phyloP scores from a whole-genome alignment of 1,140 invertebrate species.

The Idris sp. region DNA sequence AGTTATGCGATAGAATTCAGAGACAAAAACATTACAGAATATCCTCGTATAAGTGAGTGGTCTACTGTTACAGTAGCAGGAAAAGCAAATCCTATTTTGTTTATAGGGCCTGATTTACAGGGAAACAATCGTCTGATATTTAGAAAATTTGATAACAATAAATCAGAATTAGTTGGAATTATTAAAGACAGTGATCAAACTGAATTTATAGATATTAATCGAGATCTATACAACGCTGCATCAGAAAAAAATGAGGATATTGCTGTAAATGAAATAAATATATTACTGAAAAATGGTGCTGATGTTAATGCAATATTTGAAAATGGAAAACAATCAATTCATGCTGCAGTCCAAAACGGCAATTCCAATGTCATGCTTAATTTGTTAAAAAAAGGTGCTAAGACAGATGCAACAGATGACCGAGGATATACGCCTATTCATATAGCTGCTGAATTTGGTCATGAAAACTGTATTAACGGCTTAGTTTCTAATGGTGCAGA shows the following conservation, averaged over 20 bases:
- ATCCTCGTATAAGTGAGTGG: not conserved
- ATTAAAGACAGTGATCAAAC: not conserved
- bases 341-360: not conserved
- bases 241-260: too few relatives aligned
- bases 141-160: slow-evolving; percentile 1
- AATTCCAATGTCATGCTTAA: not conserved
- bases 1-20: slow-evolving; percentile 1
- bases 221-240: slow-evolving; percentile 3
- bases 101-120: not conserved
- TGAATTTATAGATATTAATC: slow-evolving; percentile 1
- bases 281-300: not conserved
- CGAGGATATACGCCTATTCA: not conserved
- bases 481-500: not conserved
- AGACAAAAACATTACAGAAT: not conserved
- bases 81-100: not conserved
- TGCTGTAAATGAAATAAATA: not conserved
- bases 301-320: slow-evolving; percentile 3
- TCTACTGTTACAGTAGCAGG: not conserved
- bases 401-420: not conserved
- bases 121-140: slow-evolving; percentile 1
- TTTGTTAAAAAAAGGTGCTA: not conserved
- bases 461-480: not conserved
- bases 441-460: not conserved
- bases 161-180: not conserved
- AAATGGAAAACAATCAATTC: not conserved